Base-by-base conservation (phyloP, 92 coral and sea anemone genomes). In the Nematostella vectensis region DNA sequence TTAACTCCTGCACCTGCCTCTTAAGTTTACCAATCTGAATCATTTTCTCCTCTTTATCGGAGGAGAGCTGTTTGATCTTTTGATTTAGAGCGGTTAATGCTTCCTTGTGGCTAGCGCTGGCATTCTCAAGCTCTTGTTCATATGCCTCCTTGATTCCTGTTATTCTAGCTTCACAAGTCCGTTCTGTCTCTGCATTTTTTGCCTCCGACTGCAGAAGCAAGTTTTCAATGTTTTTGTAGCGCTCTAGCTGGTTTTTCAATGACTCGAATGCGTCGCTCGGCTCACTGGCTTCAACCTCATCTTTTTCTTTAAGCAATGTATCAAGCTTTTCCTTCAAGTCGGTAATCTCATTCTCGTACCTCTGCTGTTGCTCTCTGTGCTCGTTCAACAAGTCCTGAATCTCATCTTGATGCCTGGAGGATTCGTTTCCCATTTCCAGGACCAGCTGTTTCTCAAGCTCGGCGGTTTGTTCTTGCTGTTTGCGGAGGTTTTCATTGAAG, bases 371-470 rank as follows among this genome's bases (percentile, higher is more conserved):
- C 48, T 47, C 47, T 55, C 63, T 76, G 54, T 71, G 55, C 15
- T 63, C 31, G 18, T 45, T 51, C 49, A 63, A 60, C 25, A 62
- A 24, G n/a, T 65, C 54, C 2, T 78, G 67, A 2, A 85, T 61
- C 38, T 75, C 81, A 15, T 85, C 74, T 31, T 80, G 79, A 31
- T 85, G 73, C 42, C 66, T 80, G 1, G 84, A 78, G 0, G 84
- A 81, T 58, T 85, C 95, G 22, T 78, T 82, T 13, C 88, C 82
- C 51, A 85, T 63, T 54, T 85, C 95, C 26, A 85, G 57, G 25
- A 85, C 95, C 8, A 85, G 56, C 57, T 82, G 82, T 40, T 85
- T 85, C 33, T 85, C 95, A 1, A 85, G 62, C 58, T 79, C 88
- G 3, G 81, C 88, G 10, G 95, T 82, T 37, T 80, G 78, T 54